Percentiles rank a stretch among this genome's conserved stretches.
Evolutionary conservation across 2,797 vertebrate species (phyloP).

Genomic region (Enteromius trimaculatus): DNA sequence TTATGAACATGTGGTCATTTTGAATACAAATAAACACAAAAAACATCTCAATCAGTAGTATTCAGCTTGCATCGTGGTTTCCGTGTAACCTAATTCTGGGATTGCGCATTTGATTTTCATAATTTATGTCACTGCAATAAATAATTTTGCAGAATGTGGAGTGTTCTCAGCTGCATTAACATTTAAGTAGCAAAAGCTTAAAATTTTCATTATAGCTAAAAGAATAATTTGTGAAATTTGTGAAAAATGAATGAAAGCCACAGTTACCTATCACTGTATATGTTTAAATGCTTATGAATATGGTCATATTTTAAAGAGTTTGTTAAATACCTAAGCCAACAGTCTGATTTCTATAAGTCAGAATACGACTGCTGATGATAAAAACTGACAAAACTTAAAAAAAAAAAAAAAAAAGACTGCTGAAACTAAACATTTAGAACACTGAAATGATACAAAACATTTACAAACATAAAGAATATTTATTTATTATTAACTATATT

Average conservation of each 20-base stretch:
- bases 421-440: neutral
- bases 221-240: neutral
- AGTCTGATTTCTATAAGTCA: neutral
- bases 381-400: no score
- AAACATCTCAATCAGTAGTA: neutral
- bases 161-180: neutral
- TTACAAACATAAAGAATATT: neutral
- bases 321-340: neutral
- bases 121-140: neutral
- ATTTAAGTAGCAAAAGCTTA: neutral
- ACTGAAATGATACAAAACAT: neutral
- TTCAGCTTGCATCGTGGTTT: neutral
- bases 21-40: slow-evolving; percentile 23
- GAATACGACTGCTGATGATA: neutral
- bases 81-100: neutral
- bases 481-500: neutral
- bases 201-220: neutral
- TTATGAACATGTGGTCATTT: neutral
- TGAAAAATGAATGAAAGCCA: neutral
- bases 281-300: neutral
- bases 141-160: neutral
- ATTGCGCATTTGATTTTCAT: neutral
- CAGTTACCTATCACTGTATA: neutral
- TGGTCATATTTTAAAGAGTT: slow-evolving; percentile 5
- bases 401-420: neutral